These are phyloP conservation scores for Wiebesia pumilae DNA, from an alignment of 1,140 invertebrate genomes.

Conservation along the genomic window DNA sequence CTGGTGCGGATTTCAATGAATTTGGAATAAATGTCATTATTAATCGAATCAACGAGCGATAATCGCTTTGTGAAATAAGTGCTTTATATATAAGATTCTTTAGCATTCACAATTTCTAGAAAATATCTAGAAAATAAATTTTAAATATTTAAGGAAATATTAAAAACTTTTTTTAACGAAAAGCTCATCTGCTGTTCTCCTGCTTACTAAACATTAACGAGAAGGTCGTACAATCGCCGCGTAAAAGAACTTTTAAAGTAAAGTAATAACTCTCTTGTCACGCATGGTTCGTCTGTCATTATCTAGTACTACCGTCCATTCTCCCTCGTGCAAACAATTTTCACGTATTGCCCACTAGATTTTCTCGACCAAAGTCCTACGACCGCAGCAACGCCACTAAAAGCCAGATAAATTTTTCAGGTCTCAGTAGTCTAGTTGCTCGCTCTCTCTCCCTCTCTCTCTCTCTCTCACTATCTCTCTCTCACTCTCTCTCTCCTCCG, in stretches of 20 bases:
- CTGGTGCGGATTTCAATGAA: too few relatives aligned
- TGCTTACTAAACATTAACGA: constrained; percentile 1
- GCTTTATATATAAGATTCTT: too few relatives aligned
- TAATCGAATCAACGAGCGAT: too few relatives aligned
- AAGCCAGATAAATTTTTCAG: constrained; percentile 50
- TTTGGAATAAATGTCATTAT: too few relatives aligned
- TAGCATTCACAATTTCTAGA: too few relatives aligned
- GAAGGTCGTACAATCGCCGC: background rate
- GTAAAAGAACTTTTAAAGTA: constrained; percentile 32
- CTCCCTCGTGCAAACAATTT: background rate
- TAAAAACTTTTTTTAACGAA: background rate
- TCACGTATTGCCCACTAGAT: constrained; percentile 21
- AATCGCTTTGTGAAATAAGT: too few relatives aligned
- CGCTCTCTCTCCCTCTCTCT: background rate
- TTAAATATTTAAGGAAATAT: too few relatives aligned
- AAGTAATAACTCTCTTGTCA: constrained; percentile 42
- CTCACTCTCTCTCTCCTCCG: background rate
- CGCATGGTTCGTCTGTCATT: constrained; percentile 33
- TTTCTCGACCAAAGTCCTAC: background rate
- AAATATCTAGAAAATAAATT: too few relatives aligned
- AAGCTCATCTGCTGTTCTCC: background rate
- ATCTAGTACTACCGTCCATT: background rate
- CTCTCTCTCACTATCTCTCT: too few relatives aligned
- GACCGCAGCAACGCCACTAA: constrained; percentile 19
- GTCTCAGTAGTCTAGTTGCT: background rate